A percentile compares a stretch with the other conserved stretches of the same genome.
Evolutionary conservation across 2,797 vertebrate genomes (phyloP).

Genomic region (Gymnoscopelus microlampas): DNA sequence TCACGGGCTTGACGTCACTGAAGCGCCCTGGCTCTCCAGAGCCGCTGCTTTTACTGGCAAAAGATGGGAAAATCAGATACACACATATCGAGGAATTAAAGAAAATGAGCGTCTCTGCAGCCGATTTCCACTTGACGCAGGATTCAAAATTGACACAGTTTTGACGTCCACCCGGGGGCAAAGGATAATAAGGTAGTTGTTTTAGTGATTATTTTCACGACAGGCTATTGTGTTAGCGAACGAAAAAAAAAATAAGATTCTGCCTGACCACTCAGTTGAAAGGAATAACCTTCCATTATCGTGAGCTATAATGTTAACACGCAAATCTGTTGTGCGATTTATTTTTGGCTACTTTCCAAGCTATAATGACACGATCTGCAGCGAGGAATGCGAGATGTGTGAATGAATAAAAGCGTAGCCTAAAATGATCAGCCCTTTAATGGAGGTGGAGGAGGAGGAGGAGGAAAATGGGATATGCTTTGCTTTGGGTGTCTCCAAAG

Average conservation of each 20-base stretch:
- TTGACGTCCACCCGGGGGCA: conserved; percentile 40
- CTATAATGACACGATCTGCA: not conserved
- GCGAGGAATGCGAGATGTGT: not conserved
- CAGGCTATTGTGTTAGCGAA: conserved; percentile 74
- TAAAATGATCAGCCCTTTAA: conserved; percentile 29
- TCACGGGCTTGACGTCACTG: conserved; percentile 82
- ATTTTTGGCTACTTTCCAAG: not conserved
- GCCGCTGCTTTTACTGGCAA: conserved; percentile 77
- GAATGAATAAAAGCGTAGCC: conserved; percentile 27
- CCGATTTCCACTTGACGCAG: conserved; percentile 21
- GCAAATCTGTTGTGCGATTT: not conserved
- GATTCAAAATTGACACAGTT: conserved; percentile 33
- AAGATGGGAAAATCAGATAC: conserved; percentile 74
- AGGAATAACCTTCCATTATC: conserved; percentile 42
- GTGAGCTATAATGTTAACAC: conserved; percentile 21
- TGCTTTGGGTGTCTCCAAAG: conserved; percentile 73
- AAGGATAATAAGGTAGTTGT: conserved; percentile 64
- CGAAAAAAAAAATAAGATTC: conserved; percentile 50
- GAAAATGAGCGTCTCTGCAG: conserved; percentile 48
- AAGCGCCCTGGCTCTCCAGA: conserved; percentile 80
- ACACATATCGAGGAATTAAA: conserved; percentile 50
- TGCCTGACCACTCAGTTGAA: conserved; percentile 60
- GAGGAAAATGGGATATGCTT: conserved; percentile 62
- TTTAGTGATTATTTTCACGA: conserved; percentile 45
- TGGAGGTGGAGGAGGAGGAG: conserved; percentile 43